Evolutionary conservation across 2,888 invertebrate genomes (phyloP), one percentile per base, ranked within the genome.

Genomic region (Phyllotreta striolata): DNA sequence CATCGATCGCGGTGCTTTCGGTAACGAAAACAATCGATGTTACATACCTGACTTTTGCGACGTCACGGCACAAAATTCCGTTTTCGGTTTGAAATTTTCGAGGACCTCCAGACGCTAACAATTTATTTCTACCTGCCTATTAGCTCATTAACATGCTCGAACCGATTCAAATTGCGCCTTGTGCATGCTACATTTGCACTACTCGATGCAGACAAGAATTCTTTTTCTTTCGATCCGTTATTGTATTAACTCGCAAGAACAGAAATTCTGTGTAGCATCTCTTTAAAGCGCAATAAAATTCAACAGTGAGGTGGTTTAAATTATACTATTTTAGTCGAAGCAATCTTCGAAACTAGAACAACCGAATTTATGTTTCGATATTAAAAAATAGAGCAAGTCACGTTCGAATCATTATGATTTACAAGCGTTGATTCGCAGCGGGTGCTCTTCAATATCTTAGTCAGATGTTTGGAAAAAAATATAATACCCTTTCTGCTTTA

Each of bases 1-100:
- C 74, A 70, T 61, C 65, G 71, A 73, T 73, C 69, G 70, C 70
- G 68, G 70, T 64, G 67, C 68, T 70, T 74, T 74, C 69, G 66
- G 70, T 24, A 14, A 51, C n/a, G 39, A 59, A 73, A 72, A 73
- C 70, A 73, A 72, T 72, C 71, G 70, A 24, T 24, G 24, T 24
- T 24, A 24, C 24, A 72, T 69, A 55, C 69, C 68, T 70, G 69
- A 72, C 72, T 24, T 68, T 69, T 73, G 73, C 74, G 69, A 68
- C 65, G 69, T 73, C 70, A 70, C 66, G n/a, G 62, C 66, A 56
- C 10, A n/a, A 66, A 63, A 51, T 64, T 62, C 66, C 46, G 59
- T 64, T 69, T 66, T 69, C 65, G 66, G 69, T 69, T 65, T 68
- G 65, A 67, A 68, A 52, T 60, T 55, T 47, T 43, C 35, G 12